Evolutionary conservation across 2,888 invertebrate species (phyloP), one percentile per base, ranked within the genome.

Genomic region (Eupithecia subumbrata): DNA sequence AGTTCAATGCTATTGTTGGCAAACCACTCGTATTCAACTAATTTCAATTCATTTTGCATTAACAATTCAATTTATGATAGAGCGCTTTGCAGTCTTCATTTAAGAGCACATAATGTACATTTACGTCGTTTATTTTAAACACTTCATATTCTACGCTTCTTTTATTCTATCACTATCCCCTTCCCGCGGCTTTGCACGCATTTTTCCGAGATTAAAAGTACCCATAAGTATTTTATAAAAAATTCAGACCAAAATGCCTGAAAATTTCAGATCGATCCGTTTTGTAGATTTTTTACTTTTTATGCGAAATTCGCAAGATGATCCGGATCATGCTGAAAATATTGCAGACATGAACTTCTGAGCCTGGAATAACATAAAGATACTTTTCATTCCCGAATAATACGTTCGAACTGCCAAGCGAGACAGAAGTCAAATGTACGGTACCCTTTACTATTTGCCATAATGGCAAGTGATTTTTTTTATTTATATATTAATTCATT

Each of bases 1-100:
- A 52, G 69, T 25, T 37, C 66, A 22, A 72, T 52, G 73, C 45
- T 60, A 76, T 72, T 77, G 66, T 72, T 77, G 72, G 74, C 71
- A 66, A 69, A 71, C 73, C 67, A 48, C 22, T 69, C 71, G 64
- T 43, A 63, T 72, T 34, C 34, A 69, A 64, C 71, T 76, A 64
- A 73, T 74, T 72, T 76, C 56, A 71, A 73, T 76, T 64, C 66
- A 52, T 48, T 72, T 40, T 68, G 71, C 74, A 76, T 71, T 71
- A 45, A 68, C 68, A 43, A 68, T 68, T 40, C 43, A 60, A 52
- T 70, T 67, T 69, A 72, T 60, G 70, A 48, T 67, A 52, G 52
- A 56, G 43, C 64, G 64, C 73, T 69, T 22, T 69, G 71, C 64
- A 76, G 72, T 69, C 22, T 12, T 40, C 22, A 12, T 11, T n/a